Conservation (phyloP, 2,797 vertebrate species). For the Pantherophis alleghaniensis region DNA sequence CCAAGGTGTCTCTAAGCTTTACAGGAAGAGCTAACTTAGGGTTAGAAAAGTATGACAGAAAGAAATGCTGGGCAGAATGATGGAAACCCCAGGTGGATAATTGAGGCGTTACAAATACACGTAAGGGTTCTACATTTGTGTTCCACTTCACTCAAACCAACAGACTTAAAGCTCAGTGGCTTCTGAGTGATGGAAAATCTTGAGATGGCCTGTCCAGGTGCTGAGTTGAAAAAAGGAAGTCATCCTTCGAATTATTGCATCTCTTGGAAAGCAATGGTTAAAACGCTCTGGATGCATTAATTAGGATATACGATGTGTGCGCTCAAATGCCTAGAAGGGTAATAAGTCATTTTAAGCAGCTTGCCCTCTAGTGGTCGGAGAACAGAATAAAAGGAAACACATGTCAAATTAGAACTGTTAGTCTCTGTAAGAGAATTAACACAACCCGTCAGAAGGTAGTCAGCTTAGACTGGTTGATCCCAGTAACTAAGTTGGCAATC, state of each 20-base stretch:
- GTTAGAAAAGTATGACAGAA: background rate
- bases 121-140: background rate
- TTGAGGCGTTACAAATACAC: background rate
- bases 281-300: background rate
- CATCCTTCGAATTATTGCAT: background rate
- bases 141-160: background rate
- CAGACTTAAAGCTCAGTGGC: no score
- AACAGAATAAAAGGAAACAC: background rate
- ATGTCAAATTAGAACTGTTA: background rate
- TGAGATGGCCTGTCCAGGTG: background rate
- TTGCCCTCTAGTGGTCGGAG: background rate
- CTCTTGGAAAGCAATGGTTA: background rate
- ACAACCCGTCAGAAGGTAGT: slow-evolving; percentile 3
- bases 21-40: background rate
- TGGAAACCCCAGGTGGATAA: background rate
- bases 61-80: background rate
- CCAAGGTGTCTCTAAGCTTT: background rate
- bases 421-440: background rate
- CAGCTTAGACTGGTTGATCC: slow-evolving; percentile 28
- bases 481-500: slow-evolving; percentile 56
- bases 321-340: background rate
- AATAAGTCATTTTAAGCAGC: background rate
- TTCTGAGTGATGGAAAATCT: background rate
- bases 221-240: background rate
- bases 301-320: no score